These are phyloP conservation scores for Pomacea canaliculata DNA, from an alignment of 2,888 invertebrate species.

Conservation along the genomic window DNA sequence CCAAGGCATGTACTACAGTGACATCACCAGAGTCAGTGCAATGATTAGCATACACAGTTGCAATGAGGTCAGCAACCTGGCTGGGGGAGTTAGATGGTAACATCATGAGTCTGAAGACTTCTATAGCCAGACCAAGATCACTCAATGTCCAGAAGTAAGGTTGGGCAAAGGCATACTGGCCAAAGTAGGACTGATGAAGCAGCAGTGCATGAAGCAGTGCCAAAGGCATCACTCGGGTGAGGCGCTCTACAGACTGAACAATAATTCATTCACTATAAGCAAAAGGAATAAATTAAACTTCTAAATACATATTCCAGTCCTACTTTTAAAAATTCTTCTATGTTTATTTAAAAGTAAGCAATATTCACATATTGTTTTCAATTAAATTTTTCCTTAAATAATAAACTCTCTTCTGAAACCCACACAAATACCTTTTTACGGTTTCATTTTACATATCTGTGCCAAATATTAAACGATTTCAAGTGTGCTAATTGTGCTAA, in stretches of 20 bases:
- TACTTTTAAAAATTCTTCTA: no score
- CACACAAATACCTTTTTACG: no score
- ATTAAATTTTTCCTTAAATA: no score
- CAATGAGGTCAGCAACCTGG: slow-evolving; percentile 43
- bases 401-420: no score
- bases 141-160: slow-evolving; percentile 57
- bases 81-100: slow-evolving; percentile 37
- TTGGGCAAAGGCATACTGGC: slow-evolving; percentile 49
- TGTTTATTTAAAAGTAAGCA: no score
- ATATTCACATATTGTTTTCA: no score
- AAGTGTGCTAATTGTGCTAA: no score
- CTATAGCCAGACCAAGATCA: slow-evolving; percentile 57
- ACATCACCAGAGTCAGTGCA: slow-evolving; percentile 39
- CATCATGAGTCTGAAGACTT: slow-evolving; percentile 49
- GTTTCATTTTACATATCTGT: no score
- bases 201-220: slow-evolving; percentile 60
- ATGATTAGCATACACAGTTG: slow-evolving; percentile 53
- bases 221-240: slow-evolving; percentile 48
- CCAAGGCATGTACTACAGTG: slow-evolving; percentile 40
- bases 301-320: not conserved
- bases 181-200: slow-evolving; percentile 59
- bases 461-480: no score
- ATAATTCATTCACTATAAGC: not conserved
- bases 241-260: slow-evolving; percentile 33
- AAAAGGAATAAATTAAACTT: not conserved